Evolutionary conservation across 2,888 invertebrate species (phyloP).

Genomic region (Spatulosminthurus flaviceps): DNA sequence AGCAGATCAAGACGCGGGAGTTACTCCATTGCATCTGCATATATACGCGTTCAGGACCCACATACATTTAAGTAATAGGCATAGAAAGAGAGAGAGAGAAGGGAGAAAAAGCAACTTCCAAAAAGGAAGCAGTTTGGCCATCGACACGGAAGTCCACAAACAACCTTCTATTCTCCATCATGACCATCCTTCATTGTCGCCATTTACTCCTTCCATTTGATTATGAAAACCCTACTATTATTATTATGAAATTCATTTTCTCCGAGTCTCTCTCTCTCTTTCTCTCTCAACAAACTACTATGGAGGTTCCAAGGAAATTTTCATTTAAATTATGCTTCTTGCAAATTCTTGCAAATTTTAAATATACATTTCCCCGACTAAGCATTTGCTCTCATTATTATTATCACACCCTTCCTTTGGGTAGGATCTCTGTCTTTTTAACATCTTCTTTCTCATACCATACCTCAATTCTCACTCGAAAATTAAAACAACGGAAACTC

Average conservation of each 20-base stretch:
- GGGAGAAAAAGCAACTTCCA: slow-evolving; percentile 21
- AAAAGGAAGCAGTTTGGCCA: slow-evolving; percentile 42
- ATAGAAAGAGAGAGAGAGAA: not conserved
- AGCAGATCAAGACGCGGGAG: slow-evolving; percentile 45
- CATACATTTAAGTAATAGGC: not conserved
- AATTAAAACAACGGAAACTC: too few relatives aligned
- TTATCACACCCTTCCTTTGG: not conserved
- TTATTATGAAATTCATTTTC: slow-evolving; percentile 20
- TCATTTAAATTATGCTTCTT: too few relatives aligned
- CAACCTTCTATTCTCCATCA: slow-evolving; percentile 28
- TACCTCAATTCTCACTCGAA: too few relatives aligned
- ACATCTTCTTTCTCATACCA: too few relatives aligned
- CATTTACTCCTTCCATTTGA: slow-evolving; percentile 27
- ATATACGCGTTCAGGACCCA: not conserved
- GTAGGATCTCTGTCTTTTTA: not conserved
- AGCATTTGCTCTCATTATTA: not conserved
- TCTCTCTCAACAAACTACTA: slow-evolving; percentile 19
- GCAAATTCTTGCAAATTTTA: not conserved
- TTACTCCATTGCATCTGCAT: not conserved
- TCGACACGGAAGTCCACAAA: slow-evolving; percentile 50
- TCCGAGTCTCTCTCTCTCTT: not conserved
- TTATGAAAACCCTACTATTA: slow-evolving; percentile 42
- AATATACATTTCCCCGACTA: not conserved
- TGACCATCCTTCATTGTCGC: slow-evolving; percentile 32
- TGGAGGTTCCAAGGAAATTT: not conserved